phyloP scores from a whole-genome alignment of 2,113 vertebrate genomes.

The Pangasianodon hypophthalmus region DNA sequence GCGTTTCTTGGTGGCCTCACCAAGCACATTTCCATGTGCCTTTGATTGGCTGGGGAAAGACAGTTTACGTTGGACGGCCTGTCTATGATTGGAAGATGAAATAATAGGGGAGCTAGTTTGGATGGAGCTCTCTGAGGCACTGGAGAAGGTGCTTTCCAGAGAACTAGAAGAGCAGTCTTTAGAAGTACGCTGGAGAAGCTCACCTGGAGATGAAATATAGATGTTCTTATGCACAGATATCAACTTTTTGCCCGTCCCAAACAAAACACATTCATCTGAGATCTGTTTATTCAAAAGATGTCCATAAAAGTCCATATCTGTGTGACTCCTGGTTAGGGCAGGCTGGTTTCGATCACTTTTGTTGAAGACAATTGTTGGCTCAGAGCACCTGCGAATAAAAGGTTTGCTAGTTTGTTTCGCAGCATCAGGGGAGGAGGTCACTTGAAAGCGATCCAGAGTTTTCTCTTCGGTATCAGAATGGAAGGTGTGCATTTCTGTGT shows the following conservation, averaged over 20 bases:
- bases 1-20: conserved; percentile 72
- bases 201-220: background rate
- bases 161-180: conserved; percentile 70
- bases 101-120: conserved; percentile 69
- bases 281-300: conserved; percentile 62
- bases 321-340: conserved; percentile 77
- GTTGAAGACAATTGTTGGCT: conserved; percentile 70
- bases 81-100: conserved; percentile 70
- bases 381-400: conserved; percentile 77
- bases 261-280: conserved; percentile 62
- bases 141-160: conserved; percentile 67
- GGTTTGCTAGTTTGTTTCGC: conserved; percentile 44
- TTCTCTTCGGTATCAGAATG: conserved; percentile 40
- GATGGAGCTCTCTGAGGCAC: conserved; percentile 70
- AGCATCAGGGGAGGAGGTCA: conserved; percentile 13
- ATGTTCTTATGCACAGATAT: conserved; percentile 1
- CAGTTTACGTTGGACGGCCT: conserved; percentile 68
- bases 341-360: conserved; percentile 54
- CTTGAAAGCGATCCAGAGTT: conserved; percentile 2
- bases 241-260: conserved; percentile 9
- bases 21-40: conserved; percentile 52
- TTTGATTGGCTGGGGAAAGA: conserved; percentile 67
- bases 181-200: background rate
- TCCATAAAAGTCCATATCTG: conserved; percentile 53
- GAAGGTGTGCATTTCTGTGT: conserved; percentile 21